Percentiles rank a stretch among this genome's conserved stretches.
These are phyloP conservation scores for Petrocephalus zakoni DNA, from an alignment of 2,113 vertebrate species.

Conservation along the genomic window DNA sequence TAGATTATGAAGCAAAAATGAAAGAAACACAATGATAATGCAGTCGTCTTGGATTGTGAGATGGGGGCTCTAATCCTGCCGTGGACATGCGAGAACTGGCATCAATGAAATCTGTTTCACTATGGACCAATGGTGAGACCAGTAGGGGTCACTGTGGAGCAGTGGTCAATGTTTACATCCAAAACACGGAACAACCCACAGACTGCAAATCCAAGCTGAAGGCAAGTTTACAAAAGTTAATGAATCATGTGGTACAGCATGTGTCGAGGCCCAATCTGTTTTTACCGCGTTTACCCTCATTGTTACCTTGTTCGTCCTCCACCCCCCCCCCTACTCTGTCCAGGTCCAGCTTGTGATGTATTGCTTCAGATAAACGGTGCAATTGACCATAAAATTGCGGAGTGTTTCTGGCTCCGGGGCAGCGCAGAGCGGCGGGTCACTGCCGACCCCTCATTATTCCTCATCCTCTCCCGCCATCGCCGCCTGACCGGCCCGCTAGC, in stretches of 20 bases:
- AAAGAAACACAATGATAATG: not conserved
- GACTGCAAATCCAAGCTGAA: not conserved
- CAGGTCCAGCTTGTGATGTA: conserved; percentile 69
- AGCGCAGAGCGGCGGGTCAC: conserved; percentile 67
- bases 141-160: not conserved
- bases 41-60: not conserved
- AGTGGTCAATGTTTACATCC: not conserved
- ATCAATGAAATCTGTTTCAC: not conserved
- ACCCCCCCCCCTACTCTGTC: conserved; percentile 57
- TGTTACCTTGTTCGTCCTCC: not conserved
- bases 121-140: not conserved
- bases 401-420: conserved; percentile 66
- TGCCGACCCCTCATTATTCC: conserved; percentile 68
- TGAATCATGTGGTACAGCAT: not conserved
- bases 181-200: not conserved
- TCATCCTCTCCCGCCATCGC: conserved; percentile 51
- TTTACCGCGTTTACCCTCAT: not conserved
- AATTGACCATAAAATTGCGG: conserved; percentile 98
- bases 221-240: too few species aligned
- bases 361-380: conserved; percentile 84
- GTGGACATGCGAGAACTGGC: not conserved
- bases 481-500: conserved; percentile 52
- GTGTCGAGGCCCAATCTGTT: not conserved
- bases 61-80: not conserved
- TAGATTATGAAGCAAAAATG: not conserved